Percentiles rank a stretch among this genome's conserved stretches.
Evolutionary conservation across 2,888 invertebrate genomes (phyloP).

Genomic region (Muscina levida): DNA sequence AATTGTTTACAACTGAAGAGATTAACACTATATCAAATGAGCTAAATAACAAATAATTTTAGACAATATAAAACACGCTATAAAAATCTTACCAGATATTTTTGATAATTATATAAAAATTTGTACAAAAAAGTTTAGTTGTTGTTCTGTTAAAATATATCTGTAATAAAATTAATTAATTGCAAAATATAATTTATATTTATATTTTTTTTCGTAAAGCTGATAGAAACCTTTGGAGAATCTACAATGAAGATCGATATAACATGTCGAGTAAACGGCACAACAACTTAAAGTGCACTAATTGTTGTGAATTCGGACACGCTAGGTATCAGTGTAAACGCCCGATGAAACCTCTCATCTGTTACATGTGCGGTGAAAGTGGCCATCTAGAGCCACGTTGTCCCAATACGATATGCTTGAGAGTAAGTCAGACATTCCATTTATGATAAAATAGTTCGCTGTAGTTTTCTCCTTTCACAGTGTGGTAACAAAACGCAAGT

Average conservation of each 20-base stretch:
- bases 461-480: slow-evolving; percentile 79
- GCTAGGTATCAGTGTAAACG: slow-evolving; percentile 82
- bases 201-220: slow-evolving; percentile 54
- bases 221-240: slow-evolving; percentile 73
- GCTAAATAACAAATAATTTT: too few relatives aligned
- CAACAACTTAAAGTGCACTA: slow-evolving; percentile 81
- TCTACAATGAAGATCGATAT: slow-evolving; percentile 74
- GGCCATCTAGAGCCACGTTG: slow-evolving; percentile 86
- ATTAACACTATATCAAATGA: too few relatives aligned
- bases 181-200: too few relatives aligned
- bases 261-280: slow-evolving; percentile 68
- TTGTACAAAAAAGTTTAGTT: too few relatives aligned
- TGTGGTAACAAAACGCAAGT: slow-evolving; percentile 84
- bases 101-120: too few relatives aligned
- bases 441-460: not conserved
- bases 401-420: slow-evolving; percentile 85
- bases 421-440: slow-evolving; percentile 81
- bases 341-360: slow-evolving; percentile 82
- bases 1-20: too few relatives aligned
- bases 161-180: too few relatives aligned
- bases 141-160: too few relatives aligned
- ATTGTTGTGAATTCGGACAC: slow-evolving; percentile 85
- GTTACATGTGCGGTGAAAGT: slow-evolving; percentile 85
- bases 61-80: too few relatives aligned
- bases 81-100: too few relatives aligned